Evolutionary conservation across 2,113 vertebrate genomes (phyloP), one percentile per base, ranked within the genome.

Genomic region (Xenotilapia flavipinnis): DNA sequence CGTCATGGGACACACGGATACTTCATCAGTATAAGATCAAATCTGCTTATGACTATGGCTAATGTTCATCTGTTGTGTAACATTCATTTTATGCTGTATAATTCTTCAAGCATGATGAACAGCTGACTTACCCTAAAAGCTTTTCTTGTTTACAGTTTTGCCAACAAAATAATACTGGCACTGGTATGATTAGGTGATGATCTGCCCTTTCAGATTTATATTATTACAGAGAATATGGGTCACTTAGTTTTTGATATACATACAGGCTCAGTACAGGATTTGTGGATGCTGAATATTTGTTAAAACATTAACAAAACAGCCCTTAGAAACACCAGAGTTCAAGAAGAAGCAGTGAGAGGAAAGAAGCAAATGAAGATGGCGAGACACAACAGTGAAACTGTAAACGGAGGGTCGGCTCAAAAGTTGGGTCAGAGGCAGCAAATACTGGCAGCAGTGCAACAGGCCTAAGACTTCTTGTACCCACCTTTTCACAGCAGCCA

Each of bases 361-460:
- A 79, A 47, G 23, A 40, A 40, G 80, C 19, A 14, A 23, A 77
- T 33, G 47, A 53, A 79, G 19, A n/a, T 45, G 8, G 13, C 23
- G 23, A 28, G 9, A 28, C 9, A 28, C 42, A 77, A 49, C 42
- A 13, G 77, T 42, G 26, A 70, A 82, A 84, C 36, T 51, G 58
- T 68, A 86, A 90, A 87, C 38, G 40, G 54, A 23, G 36, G 2
- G 38, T 36, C 33, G 28, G 38, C 36, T 58, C 33, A 86, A 90
- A 83, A 40, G 55, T 38, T 36, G 73, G 17, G 31, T 87, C 88
- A 86, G 17, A 70, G 60, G 88, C 53, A 89, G 90, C 91, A 56
- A 17, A 83, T 31, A n/a, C 13, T 90, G 83, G 89, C 75, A 80
- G 73, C 53, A 28, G 31, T 38, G 75, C 53, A 86, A 54, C 53